Conservation (phyloP, 2,797 vertebrate species). For the Sebastes jordani region DNA sequence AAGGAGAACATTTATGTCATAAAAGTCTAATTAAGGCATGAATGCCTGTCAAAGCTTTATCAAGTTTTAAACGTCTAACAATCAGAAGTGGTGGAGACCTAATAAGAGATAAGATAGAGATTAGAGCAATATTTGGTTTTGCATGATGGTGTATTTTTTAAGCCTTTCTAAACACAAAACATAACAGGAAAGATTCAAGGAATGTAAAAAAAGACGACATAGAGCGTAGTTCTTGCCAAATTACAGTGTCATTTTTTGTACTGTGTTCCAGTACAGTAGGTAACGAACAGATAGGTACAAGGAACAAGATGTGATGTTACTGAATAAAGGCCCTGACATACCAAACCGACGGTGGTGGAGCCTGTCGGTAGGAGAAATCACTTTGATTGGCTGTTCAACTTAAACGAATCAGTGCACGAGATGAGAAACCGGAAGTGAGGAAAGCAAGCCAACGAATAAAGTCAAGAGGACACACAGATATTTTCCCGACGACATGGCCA, state of each 20-base stretch:
- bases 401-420: too few relatives aligned
- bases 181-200: background rate
- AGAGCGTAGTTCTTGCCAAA: background rate
- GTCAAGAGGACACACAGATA: too few relatives aligned
- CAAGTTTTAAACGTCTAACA: background rate
- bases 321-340: too few relatives aligned
- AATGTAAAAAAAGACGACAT: background rate
- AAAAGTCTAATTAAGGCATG: background rate
- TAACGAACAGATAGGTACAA: background rate
- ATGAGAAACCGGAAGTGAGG: too few relatives aligned
- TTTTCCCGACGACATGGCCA: too few relatives aligned
- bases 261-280: background rate
- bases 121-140: background rate
- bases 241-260: background rate
- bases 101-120: background rate
- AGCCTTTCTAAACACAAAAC: background rate
- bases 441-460: too few relatives aligned
- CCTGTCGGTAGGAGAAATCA: too few relatives aligned
- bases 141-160: background rate
- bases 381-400: too few relatives aligned
- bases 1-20: background rate
- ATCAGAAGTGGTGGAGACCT: background rate
- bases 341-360: too few relatives aligned
- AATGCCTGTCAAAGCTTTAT: background rate
- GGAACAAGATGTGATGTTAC: background rate